phyloP scores from a whole-genome alignment of 2,113 vertebrate genomes.

The Atherinomorus stipes region DNA sequence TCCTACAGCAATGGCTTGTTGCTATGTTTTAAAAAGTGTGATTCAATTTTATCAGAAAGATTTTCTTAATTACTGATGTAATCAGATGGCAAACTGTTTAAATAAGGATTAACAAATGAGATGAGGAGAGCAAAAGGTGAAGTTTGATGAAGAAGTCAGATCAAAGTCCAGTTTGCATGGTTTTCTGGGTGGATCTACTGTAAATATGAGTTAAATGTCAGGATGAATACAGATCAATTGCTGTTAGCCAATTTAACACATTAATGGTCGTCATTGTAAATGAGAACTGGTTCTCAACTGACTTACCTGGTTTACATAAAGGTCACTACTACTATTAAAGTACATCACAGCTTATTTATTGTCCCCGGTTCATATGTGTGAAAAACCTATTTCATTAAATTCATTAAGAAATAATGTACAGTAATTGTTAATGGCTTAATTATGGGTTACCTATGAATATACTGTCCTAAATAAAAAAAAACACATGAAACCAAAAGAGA shows the following conservation, averaged over 20 bases:
- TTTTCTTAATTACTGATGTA: constrained; percentile 70
- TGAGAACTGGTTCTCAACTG: no score
- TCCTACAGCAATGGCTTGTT: constrained; percentile 7
- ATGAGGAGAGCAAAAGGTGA: not conserved
- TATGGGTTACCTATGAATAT: no score
- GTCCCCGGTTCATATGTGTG: not conserved
- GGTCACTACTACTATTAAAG: no score
- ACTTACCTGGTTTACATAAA: no score
- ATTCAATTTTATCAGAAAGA: constrained; percentile 60
- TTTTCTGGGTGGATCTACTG: not conserved
- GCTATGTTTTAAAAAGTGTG: constrained; percentile 42
- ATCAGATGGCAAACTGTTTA: constrained; percentile 66
- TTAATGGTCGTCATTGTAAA: no score
- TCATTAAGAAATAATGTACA: no score
- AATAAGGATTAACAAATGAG: constrained; percentile 23
- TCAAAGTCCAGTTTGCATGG: constrained; percentile 2
- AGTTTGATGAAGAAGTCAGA: not conserved
- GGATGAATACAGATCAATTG: no score
- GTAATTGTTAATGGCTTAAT: no score
- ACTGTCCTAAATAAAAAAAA: not conserved
- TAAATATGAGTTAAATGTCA: no score
- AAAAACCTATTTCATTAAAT: no score
- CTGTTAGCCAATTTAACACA: no score
- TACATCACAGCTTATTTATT: constrained; percentile 13
- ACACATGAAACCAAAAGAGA: not conserved